Conservation (phyloP, 2,113 vertebrate genomes). For the Theropithecus gelada region DNA sequence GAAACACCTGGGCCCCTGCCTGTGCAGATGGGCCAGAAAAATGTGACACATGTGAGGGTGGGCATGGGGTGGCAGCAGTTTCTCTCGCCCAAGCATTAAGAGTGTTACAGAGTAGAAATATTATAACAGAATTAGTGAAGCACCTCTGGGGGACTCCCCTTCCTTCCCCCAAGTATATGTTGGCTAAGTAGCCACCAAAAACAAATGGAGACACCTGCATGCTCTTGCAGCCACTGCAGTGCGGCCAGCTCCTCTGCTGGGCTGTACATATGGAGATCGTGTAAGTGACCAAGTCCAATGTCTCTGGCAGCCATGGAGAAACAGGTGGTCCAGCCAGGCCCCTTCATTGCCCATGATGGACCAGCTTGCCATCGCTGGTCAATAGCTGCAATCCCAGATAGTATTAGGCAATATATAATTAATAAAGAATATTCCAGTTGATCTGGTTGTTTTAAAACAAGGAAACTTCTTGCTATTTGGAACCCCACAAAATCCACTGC, state of each 20-base stretch:
- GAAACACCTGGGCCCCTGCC: not conserved
- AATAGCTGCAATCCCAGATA: no score
- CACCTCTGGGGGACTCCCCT: constrained; percentile 22
- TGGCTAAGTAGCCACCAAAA: constrained; percentile 23
- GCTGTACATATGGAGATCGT: accelerated
- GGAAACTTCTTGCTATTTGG: not conserved
- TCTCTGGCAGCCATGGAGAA: not conserved
- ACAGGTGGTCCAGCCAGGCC: not conserved
- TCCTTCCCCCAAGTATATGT: not conserved
- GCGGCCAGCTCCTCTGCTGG: not conserved
- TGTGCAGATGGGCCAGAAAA: not conserved
- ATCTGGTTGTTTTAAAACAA: not conserved
- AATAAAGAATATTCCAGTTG: not conserved
- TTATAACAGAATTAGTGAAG: not conserved
- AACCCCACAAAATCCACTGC: not conserved
- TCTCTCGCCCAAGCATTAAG: not conserved
- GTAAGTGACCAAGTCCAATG: accelerated
- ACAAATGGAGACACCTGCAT: not conserved
- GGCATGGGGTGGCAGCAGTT: not conserved
- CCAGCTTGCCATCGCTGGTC: not conserved
- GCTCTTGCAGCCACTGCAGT: not conserved
- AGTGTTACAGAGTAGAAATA: not conserved
- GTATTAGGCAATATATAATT: accelerated
- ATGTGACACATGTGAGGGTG: not conserved
- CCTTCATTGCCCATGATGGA: not conserved